Evolutionary conservation across 2,113 vertebrate species (phyloP).

Genomic region (Hassar affinis): DNA sequence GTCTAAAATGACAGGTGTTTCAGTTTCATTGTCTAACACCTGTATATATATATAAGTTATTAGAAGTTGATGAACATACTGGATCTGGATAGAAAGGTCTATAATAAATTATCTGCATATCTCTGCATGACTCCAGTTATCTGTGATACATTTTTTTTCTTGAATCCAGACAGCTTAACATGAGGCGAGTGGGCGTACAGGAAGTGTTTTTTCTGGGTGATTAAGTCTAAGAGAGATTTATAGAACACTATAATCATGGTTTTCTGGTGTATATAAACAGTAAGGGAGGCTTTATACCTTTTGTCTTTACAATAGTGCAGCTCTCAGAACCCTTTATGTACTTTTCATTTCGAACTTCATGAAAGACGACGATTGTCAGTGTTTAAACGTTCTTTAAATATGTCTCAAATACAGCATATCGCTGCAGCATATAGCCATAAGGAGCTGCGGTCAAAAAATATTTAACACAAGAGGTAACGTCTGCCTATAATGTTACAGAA

Average conservation of each 20-base stretch:
- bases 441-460: neutral
- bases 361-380: neutral
- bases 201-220: neutral
- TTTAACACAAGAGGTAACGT: constrained; percentile 11
- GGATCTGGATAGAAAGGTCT: neutral
- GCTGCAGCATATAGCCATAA: neutral
- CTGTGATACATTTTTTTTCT: neutral
- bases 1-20: too few species aligned
- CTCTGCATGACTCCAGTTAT: neutral
- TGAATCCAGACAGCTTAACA: neutral
- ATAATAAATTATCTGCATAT: neutral
- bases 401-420: neutral
- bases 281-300: neutral
- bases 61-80: neutral
- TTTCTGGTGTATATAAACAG: neutral
- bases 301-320: neutral
- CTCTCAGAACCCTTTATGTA: neutral
- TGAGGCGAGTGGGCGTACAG: neutral
- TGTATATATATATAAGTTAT: neutral
- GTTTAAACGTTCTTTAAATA: neutral
- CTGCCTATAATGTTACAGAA: constrained; percentile 9
- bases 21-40: too few species aligned
- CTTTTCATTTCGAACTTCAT: neutral
- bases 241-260: neutral
- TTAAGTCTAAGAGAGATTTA: neutral